Evolutionary conservation across 2,797 vertebrate genomes (phyloP), one percentile per base, ranked within the genome.

Genomic region (Melanogrammus aeglefinus): DNA sequence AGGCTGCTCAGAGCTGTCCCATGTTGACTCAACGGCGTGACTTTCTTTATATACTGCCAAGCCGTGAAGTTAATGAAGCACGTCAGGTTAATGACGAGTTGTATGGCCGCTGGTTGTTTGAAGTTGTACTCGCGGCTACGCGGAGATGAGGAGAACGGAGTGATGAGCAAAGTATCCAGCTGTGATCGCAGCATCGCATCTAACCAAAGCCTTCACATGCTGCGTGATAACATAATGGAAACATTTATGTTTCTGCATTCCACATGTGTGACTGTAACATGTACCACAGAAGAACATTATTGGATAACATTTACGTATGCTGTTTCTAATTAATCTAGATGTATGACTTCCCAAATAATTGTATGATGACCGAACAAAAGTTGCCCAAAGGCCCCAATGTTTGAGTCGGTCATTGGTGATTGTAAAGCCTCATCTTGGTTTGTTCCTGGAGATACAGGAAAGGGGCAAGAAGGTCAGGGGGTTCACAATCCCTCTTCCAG

Each of bases 11-110:
- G 82, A 89, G 79, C 66, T 75, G 35, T 35, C 63, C 63, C n/a
- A 63, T 83, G 72, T 72, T 73, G 44, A 76, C 72, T 75, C 74
- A 83, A 86, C 75, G 63, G 86, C 0, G 35, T 38, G 79, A 79
- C 75, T 78, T 80, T 86, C 88, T 87, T 85, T 87, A 88, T 83
- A 89, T 78, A 86, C 41, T 39, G 38, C 38, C 41, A 44, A 82
- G 80, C 79, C 72, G 80, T 88, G 72, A 87, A 88, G 85, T 80
- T 92, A 92, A 92, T 92, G 86, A 89, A 75, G 81, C 47, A 70
- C 79, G 76, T 85, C 80, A 77, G 82, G 86, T 91, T 84, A 87
- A 90, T 91, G 90, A 86, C 57, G 81, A 88, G 76, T 79, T 83
- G 69, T 79, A 79, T 79, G 77, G 81, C 76, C 80, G 35, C 84